phyloP scores from a whole-genome alignment of 2,888 invertebrate genomes.

The Cryptophagus acutangulus region DNA sequence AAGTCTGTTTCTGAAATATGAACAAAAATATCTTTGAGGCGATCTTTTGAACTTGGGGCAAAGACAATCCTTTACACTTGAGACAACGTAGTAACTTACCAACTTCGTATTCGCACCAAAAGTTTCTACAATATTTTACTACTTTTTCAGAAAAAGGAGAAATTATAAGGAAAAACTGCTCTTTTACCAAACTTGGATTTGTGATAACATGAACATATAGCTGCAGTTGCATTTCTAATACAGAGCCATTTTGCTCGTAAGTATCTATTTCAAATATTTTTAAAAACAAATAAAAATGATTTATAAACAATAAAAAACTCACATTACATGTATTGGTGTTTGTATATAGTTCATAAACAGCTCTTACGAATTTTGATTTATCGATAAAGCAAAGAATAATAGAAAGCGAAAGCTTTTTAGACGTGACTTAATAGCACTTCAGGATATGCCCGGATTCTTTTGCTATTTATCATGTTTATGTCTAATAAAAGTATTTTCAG shows the following conservation, averaged over 20 bases:
- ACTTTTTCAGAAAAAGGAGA: conserved; percentile 11
- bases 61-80: conserved; percentile 24
- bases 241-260: not conserved
- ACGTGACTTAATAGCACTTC: conserved; percentile 2
- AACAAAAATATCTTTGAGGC: conserved; percentile 17
- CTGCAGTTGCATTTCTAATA: not conserved
- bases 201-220: not conserved
- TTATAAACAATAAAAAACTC: not conserved
- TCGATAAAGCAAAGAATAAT: conserved; percentile 16
- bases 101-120: conserved; percentile 17
- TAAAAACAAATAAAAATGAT: not conserved
- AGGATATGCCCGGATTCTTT: conserved; percentile 1
- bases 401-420: conserved; percentile 20
- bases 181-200: not conserved
- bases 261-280: not conserved
- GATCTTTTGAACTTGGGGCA: conserved; percentile 19
- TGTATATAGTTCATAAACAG: conserved; percentile 20
- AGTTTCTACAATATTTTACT: conserved; percentile 20
- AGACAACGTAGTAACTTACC: conserved; percentile 20
- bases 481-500: conserved; percentile 6
- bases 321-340: conserved; percentile 21
- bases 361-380: conserved; percentile 20
- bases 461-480: conserved; percentile 6
- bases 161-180: not conserved
- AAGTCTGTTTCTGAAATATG: conserved; percentile 20